A percentile compares a stretch with the other conserved stretches of the same genome.
phyloP scores from a whole-genome alignment of 2,888 invertebrate species.

The Eristalis pertinax region DNA sequence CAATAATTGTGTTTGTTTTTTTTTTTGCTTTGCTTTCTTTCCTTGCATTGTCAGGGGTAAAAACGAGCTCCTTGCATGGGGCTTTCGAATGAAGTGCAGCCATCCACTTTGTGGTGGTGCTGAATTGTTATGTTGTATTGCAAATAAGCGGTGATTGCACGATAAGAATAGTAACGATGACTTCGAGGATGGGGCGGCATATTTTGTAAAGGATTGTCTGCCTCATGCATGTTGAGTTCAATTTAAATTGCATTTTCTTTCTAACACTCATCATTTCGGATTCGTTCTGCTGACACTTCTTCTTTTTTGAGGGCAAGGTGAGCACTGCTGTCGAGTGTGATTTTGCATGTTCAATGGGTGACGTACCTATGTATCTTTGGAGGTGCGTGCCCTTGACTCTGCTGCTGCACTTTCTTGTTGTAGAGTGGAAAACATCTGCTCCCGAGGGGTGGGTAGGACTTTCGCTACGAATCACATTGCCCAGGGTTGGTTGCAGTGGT shows the following conservation, averaged over 20 bases:
- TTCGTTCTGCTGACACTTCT: constrained; percentile 16
- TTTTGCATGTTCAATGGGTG: constrained; percentile 21
- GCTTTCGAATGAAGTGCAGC: constrained; percentile 27
- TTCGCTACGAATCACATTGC: background rate
- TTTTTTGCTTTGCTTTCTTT: background rate
- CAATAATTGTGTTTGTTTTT: constrained; percentile 48
- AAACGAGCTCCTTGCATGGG: constrained; percentile 8
- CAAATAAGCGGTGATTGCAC: constrained; percentile 16
- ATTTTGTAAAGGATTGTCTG: background rate
- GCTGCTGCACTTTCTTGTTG: background rate
- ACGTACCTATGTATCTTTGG: constrained; percentile 20
- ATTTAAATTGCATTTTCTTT: constrained; percentile 32
- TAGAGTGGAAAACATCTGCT: background rate
- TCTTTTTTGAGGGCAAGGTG: background rate
- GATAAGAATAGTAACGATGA: constrained; percentile 3
- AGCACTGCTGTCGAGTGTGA: background rate
- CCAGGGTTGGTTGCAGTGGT: background rate
- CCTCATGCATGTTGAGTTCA: constrained; percentile 37
- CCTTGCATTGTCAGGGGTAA: background rate
- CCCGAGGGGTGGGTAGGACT: background rate
- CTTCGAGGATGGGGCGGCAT: background rate
- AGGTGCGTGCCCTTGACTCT: constrained; percentile 54
- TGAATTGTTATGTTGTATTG: constrained; percentile 20
- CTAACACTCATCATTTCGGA: constrained; percentile 17
- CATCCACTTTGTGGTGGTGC: constrained; percentile 1